These are phyloP conservation scores for Pegoplata infirma DNA, from an alignment of 2,888 invertebrate species.

Conservation along the genomic window DNA sequence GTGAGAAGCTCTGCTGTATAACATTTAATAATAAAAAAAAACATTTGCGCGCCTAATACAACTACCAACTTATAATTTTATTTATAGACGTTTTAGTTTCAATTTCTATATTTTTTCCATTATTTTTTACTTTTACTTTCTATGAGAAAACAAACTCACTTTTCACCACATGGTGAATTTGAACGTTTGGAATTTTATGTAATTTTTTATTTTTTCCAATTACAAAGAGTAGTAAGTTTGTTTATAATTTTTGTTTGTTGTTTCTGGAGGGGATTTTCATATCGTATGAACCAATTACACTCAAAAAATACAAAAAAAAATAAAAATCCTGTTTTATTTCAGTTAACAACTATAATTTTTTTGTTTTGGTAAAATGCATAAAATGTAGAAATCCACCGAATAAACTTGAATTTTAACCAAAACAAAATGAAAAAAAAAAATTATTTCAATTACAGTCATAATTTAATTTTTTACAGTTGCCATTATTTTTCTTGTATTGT, in stretches of 20 bases:
- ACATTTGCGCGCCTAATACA: background rate
- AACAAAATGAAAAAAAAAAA: conserved; percentile 26
- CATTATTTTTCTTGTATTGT: conserved; percentile 26
- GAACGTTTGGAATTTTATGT: background rate
- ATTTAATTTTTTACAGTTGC: conserved; percentile 13
- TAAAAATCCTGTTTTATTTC: background rate
- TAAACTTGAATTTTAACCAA: conserved; percentile 52
- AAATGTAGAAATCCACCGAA: conserved; percentile 20
- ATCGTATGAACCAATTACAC: background rate
- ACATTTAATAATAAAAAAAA: too few relatives aligned
- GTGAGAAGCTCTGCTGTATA: background rate
- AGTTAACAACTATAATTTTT: background rate
- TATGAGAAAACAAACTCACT: background rate
- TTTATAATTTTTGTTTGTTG: background rate
- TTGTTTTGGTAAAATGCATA: background rate
- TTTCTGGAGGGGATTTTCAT: background rate
- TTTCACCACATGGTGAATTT: background rate
- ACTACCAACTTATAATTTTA: background rate
- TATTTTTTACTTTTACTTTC: background rate
- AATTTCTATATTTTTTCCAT: background rate
- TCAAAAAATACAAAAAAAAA: background rate
- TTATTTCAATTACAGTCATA: conserved; percentile 27
- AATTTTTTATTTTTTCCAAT: background rate
- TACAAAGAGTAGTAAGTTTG: background rate
- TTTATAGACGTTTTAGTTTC: background rate